Conservation (phyloP, 2,888 invertebrate species). For the Carpatolechia fugitivella region DNA sequence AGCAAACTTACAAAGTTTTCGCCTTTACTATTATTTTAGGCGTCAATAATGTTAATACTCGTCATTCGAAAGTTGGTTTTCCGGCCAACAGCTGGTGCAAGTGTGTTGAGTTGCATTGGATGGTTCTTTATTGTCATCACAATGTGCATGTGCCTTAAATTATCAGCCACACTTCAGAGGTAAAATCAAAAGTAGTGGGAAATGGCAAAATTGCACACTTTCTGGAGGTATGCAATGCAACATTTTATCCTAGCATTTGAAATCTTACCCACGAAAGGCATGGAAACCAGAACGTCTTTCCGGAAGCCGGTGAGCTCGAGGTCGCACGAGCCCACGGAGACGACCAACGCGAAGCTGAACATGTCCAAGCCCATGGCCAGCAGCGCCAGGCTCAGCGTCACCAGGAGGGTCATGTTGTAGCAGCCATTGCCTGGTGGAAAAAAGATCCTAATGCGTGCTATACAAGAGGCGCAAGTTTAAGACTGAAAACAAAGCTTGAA, state of each 20-base stretch:
- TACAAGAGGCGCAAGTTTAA: no score
- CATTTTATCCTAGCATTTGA: no score
- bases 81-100: no score
- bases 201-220: no score
- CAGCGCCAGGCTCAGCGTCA: constrained; percentile 37
- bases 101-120: no score
- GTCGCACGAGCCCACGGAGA: constrained; percentile 46
- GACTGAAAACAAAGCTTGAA: no score
- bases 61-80: no score
- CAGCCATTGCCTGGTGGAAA: constrained; percentile 41
- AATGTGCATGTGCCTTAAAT: no score
- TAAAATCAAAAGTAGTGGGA: no score
- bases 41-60: constrained; percentile 5
- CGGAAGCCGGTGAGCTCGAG: constrained; percentile 62
- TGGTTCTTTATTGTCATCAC: no score
- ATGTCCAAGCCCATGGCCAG: constrained; percentile 43
- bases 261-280: constrained; percentile 80
- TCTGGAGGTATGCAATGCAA: no score
- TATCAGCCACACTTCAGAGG: no score
- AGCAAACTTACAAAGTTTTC: not conserved
- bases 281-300: constrained; percentile 81
- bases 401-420: constrained; percentile 46
- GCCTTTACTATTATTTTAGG: not conserved
- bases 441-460: not conserved
- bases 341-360: constrained; percentile 47